Evolutionary conservation across 2,797 vertebrate species (phyloP), one percentile per base, ranked within the genome.

Genomic region (Syndactyla subalaris): DNA sequence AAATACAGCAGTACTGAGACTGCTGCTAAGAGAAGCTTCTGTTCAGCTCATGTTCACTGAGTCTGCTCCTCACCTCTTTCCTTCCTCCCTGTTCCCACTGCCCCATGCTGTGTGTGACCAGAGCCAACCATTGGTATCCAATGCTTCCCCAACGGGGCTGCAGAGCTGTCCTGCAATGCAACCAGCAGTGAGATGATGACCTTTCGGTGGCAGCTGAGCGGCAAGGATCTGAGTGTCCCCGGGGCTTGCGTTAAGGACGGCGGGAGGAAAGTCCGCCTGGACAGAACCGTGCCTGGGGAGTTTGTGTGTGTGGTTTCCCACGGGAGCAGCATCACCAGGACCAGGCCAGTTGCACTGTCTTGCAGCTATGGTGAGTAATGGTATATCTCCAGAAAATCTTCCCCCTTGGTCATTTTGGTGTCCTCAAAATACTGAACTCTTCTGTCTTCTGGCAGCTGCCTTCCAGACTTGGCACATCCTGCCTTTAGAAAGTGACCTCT

Each of bases 231-330:
- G 63, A 66, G 41, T 0, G 75, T 48, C 0, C 63, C 82, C 1
- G 93, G 93, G 38, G 85, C 89, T 65, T 97, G 97, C 2, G 24
- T 92, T 18, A 97, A 92, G 75, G 95, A 95, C 2, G 93, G 71
- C 2, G 96, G 96, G 23, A 97, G 77, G 88, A 96, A 52, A 52
- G 93, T 97, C 71, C 71, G 9, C 59, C 93, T 97, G 81, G 96
- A 92, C 39, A 96, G 93, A 91, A 91, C 75, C 0, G 24, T 86
- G 83, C 86, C 73, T 0, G 97, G 96, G 39, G 87, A 96, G 30
- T 89, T 96, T 26, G 90, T 93, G 0, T 97, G 97, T 55, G 67
- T 87, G 34, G 68, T 96, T 71, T 2, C 29, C 49, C 89, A 89
- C 0, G 84, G 82, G 49, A 86, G 5, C 10, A 39, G n/a, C 1